Evolutionary conservation across 23 tunicate genomes (phyloP).

Genomic region (Trididemnum nubilum): DNA sequence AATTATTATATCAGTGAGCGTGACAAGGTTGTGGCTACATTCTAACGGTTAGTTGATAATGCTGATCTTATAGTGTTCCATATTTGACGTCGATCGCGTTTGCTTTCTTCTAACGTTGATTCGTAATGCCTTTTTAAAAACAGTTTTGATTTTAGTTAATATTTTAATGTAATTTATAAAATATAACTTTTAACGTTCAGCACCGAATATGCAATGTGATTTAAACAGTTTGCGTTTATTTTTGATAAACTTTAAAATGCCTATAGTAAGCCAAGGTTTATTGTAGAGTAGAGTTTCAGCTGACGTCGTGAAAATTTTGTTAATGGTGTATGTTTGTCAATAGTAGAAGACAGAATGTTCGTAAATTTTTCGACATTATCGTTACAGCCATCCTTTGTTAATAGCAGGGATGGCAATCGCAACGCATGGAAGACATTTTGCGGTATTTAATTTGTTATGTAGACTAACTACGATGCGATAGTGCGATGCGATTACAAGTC

Average conservation of each 20-base stretch:
- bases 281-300: not conserved
- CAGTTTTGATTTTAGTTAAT: conserved; percentile 9
- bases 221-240: not conserved
- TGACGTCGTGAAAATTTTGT: not conserved
- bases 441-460: no score
- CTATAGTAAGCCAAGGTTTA: conserved; percentile 14
- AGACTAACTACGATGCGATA: no score
- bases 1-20: not conserved
- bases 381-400: not conserved
- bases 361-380: not conserved
- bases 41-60: not conserved
- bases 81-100: not conserved
- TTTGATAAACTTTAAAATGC: not conserved
- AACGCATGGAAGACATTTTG: no score
- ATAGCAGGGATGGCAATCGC: no score
- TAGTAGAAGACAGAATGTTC: not conserved
- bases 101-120: not conserved
- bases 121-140: not conserved
- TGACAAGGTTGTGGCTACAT: not conserved
- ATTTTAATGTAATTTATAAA: not conserved
- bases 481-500: no score
- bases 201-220: not conserved
- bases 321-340: not conserved
- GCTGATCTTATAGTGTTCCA: not conserved
- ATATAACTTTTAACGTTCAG: not conserved